These are phyloP conservation scores for Momotus momota DNA, from an alignment of 2,797 vertebrate genomes.

Conservation along the genomic window DNA sequence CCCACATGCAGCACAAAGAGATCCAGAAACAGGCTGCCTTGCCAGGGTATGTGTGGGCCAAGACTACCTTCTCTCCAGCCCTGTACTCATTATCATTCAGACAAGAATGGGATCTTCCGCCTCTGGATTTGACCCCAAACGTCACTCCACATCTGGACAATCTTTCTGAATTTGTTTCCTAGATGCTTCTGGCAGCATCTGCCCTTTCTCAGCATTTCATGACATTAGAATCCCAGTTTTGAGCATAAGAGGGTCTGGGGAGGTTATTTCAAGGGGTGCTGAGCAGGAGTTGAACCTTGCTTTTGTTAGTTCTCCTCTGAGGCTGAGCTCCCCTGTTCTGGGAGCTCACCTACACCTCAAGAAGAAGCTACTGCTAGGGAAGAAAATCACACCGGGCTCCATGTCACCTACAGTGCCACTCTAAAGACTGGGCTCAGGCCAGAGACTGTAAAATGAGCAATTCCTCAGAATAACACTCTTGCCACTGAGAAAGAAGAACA, in stretches of 20 bases:
- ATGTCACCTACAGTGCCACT: not conserved
- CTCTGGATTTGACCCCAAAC: not conserved
- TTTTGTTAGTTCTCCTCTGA: rapidly evolving
- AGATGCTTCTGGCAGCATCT: not conserved
- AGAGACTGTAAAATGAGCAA: not conserved
- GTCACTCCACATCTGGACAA: not conserved
- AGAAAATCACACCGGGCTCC: not conserved
- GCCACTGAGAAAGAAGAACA: not conserved
- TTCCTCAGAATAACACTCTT: not conserved
- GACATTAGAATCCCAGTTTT: not conserved
- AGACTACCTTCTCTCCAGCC: not conserved
- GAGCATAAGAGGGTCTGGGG: not conserved
- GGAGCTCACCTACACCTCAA: not conserved
- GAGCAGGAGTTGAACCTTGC: not conserved
- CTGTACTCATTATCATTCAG: not conserved
- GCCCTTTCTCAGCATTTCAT: not conserved
- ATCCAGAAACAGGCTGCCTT: not conserved
- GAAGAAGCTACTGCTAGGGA: not conserved
- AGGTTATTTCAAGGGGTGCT: not conserved
- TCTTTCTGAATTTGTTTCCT: not conserved
- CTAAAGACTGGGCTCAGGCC: not conserved
- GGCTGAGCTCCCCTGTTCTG: rapidly evolving
- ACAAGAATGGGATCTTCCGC: not conserved
- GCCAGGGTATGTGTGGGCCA: rapidly evolving
- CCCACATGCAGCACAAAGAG: not conserved